A percentile compares a stretch with the other conserved stretches of the same genome.
phyloP scores from a whole-genome alignment of 2,797 vertebrate species.

The Peromyscus nudipes region DNA sequence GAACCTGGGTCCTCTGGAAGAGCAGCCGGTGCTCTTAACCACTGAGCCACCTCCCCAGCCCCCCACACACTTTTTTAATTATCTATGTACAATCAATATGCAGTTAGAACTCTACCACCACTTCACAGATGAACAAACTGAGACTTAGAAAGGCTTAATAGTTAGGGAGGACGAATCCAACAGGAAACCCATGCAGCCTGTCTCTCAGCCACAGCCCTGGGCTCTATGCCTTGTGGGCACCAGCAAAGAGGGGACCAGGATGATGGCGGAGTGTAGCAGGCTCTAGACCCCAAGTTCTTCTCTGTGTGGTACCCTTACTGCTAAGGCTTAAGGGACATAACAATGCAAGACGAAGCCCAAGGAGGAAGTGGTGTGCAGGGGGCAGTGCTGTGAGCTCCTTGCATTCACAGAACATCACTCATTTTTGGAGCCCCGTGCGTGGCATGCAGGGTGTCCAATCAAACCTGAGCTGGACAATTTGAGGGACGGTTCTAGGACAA shows the following conservation, averaged over 20 bases:
- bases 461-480: neutral
- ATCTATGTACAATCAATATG: neutral
- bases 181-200: neutral
- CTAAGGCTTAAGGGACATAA: neutral
- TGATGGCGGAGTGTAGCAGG: neutral
- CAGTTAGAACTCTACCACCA: neutral
- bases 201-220: neutral
- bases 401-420: neutral
- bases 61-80: neutral
- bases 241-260: neutral
- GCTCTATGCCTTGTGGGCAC: neutral
- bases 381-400: accelerated
- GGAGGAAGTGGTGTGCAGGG: neutral
- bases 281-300: neutral
- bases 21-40: too few species aligned
- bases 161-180: neutral
- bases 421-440: neutral
- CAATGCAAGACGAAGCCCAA: too few species aligned
- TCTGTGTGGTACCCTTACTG: too few species aligned
- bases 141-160: neutral
- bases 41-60: too few species aligned
- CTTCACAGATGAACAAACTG: neutral
- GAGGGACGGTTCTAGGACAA: neutral
- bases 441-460: too few species aligned
- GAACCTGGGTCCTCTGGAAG: too few species aligned